phyloP scores from a whole-genome alignment of 2,888 invertebrate genomes.

The Pyrrhosoma nymphula region DNA sequence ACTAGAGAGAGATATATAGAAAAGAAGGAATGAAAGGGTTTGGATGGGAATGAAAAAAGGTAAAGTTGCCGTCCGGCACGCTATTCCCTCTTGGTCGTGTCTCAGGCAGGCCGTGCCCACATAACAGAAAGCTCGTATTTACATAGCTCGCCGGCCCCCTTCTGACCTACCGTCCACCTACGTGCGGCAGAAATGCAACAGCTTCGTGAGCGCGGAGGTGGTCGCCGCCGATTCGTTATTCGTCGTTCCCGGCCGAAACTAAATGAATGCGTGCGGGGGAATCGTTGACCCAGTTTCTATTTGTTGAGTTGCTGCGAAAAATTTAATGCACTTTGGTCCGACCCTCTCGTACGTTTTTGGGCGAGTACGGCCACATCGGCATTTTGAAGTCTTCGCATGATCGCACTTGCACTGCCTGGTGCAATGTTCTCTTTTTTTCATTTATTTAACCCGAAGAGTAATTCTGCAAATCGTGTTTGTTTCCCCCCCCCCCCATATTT shows the following conservation, averaged over 20 bases:
- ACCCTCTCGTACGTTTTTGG: not conserved
- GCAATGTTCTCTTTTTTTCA: not conserved
- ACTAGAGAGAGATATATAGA: not conserved
- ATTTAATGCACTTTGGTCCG: not conserved
- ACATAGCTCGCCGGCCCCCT: not conserved
- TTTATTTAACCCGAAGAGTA: not conserved
- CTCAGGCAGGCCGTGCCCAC: not conserved
- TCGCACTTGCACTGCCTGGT: not conserved
- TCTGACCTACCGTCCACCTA: not conserved
- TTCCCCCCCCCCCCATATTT: not conserved
- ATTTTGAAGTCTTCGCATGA: not conserved
- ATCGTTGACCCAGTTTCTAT: conserved; percentile 9
- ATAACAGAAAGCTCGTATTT: not conserved
- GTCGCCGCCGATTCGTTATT: not conserved
- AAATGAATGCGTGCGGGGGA: not conserved
- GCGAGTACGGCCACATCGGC: not conserved
- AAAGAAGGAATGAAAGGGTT: not conserved
- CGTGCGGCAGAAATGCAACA: not conserved
- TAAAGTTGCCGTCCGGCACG: not conserved
- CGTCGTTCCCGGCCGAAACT: not conserved
- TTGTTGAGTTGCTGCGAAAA: not conserved
- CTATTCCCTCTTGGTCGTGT: not conserved
- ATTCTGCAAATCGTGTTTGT: not conserved
- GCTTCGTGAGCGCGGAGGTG: not conserved
- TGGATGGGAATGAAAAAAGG: not conserved